Evolutionary conservation across 2,113 vertebrate species (phyloP).

Genomic region (Nothoprocta perdicaria): DNA sequence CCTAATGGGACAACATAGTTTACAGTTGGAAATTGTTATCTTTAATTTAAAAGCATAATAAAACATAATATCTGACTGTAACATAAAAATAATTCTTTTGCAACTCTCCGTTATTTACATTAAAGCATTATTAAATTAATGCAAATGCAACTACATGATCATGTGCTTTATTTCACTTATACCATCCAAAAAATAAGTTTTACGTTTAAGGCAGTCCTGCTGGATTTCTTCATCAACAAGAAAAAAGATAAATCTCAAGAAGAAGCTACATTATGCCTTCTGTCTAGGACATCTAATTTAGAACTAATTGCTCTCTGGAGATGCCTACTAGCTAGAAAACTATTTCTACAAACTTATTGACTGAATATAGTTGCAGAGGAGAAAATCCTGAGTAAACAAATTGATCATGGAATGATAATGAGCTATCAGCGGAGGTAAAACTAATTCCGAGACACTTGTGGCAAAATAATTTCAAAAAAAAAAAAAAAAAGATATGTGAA

Average conservation of each 20-base stretch:
- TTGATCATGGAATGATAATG: neutral
- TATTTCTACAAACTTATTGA: neutral
- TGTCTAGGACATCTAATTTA: neutral
- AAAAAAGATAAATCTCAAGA: neutral
- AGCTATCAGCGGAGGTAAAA: neutral
- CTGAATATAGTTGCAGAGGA: neutral
- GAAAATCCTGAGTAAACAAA: neutral
- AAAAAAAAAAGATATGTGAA: neutral
- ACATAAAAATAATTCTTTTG: neutral
- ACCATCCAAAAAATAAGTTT: neutral
- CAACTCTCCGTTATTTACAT: neutral
- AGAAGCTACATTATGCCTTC: neutral
- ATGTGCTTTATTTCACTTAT: neutral
- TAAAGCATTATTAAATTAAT: neutral
- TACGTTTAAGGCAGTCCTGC: neutral
- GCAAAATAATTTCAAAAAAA: neutral
- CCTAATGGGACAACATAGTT: neutral
- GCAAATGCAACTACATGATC: neutral
- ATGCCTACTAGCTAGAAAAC: neutral
- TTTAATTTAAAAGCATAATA: neutral
- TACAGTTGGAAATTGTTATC: neutral
- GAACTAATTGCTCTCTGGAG: neutral
- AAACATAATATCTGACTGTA: neutral
- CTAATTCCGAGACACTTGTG: neutral
- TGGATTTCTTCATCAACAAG: neutral